Base-by-base conservation (phyloP, 2,888 invertebrate genomes). In the Hemaris fuciformis region DNA sequence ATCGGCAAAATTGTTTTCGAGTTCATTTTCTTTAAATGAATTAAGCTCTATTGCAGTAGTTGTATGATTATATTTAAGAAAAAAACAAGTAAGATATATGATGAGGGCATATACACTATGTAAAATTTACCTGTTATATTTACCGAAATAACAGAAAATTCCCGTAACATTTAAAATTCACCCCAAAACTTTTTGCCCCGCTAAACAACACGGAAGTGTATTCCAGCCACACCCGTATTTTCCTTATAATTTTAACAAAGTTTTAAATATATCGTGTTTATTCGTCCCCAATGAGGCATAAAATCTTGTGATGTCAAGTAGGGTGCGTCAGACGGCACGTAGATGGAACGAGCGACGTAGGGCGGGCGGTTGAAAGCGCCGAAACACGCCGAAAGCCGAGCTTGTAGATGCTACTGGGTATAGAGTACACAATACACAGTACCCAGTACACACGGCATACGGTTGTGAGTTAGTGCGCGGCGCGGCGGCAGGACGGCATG, bases 401-500 rank as follows among this genome's bases (percentile, higher is more conserved):
- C 38, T 41, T 13, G 31, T 57, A 18, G 57, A 2, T 18, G 57
- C 34, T 57, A 38, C 5, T 13, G 20, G 60, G 38, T n/a, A n/a
- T n/a, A 45, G 13, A 53, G 31, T 31, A 73, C 27, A 61, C 56
- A 27, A 53, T 22, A 15, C 13, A 20, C 25, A 13, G 10, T 13
- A 25, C 7, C 8, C 42, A 5, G 41, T 22, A 58, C 18, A 66
- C 62, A 3, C 38, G 38, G 38, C 38, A 38, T 13, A 38, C 38
- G 38, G 38, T n/a, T n/a, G n/a, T n/a, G n/a, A n/a, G 77, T 73
- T 83, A 89, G 89, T 89, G 75, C 81, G 82, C 84, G 85, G 74
- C 81, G 83, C 85, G 90, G 76, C 81, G 80, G 75, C 72, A 80
- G 74, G 73, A 66, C 80, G 85, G 71, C 72, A 87, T 83, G 84